Evolutionary conservation across 2,888 invertebrate species (phyloP), one percentile per base, ranked within the genome.

Genomic region (Entomobrya multifasciata): DNA sequence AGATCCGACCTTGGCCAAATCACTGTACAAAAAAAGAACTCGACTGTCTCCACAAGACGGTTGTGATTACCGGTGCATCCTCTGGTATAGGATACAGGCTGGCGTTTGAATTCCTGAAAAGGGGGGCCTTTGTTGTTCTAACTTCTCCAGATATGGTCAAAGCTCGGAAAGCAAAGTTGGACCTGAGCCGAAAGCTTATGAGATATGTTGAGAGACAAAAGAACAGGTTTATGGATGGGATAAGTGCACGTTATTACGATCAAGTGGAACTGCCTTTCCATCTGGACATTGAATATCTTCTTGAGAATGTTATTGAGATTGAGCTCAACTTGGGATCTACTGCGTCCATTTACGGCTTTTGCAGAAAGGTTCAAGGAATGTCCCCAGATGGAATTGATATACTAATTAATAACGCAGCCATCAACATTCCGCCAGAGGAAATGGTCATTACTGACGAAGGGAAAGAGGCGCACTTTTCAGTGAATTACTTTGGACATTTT

Each of bases 401-500:
- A 15, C n/a, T 82, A 8, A 76, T 82, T 13, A 82, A 82, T 60
- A 82, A 82, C 36, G 82, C 82, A 0, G 74, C 74, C 2, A n/a
- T 74, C 10, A 74, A 62, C 20, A 20, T 41, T 6, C 74, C 74
- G 2, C 74, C 82, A 5, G 62, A 78, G 15, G 76, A 78, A 78
- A 41, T 83, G 52, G 78, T 74, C 0, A 52, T 70, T 15, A 96
- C 97, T 0, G 94, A 94, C 90, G 97, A 98, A 92, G 97, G 97
- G 0, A 95, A 95, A 91, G 98, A 98, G 93, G 95, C 95, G 15
- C 97, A 97, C 91, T 95, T 97, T 93, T 96, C 95, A 72, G 95
- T 96, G 10, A 98, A 98, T 92, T 96, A 97, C 92, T 93, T 98
- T 91, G 96, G 97, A 1, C 97, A 97, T 92, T 97, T 96, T 92